Percentiles rank a stretch among this genome's conserved stretches.
Conservation (phyloP, 37 sponge, comb jelly and placozoan genomes). For the Dysidea cf. avara region DNA sequence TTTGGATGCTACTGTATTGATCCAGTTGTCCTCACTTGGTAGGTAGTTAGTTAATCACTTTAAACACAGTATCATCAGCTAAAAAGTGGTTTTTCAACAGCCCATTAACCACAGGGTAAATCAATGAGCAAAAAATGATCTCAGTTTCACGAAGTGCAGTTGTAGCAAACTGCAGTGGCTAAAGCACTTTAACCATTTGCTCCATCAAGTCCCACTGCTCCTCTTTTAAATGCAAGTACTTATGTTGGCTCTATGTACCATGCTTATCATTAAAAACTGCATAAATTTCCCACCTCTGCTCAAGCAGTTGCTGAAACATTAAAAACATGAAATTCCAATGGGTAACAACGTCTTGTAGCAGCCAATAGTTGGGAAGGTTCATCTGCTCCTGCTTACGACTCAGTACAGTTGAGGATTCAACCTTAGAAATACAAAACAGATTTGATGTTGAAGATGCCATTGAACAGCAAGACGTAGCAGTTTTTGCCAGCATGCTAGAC, state of each 20-base stretch:
- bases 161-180: not conserved
- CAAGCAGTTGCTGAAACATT: too few species aligned
- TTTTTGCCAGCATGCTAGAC: conserved; percentile 9
- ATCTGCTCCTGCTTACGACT: conserved; percentile 14
- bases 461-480: not conserved
- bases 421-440: conserved; percentile 1
- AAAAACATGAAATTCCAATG: not conserved
- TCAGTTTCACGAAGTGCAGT: too few species aligned
- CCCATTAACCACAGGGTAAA: too few species aligned
- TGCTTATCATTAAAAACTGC: too few species aligned
- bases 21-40: not conserved
- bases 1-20: not conserved
- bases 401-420: conserved; percentile 12
- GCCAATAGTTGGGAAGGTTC: not conserved
- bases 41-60: conserved; percentile 30
- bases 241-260: too few species aligned
- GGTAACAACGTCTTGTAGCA: not conserved
- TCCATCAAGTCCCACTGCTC: too few species aligned
- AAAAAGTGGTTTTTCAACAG: not conserved
- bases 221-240: too few species aligned
- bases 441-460: not conserved
- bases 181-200: not conserved
- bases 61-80: conserved; percentile 19
- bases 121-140: too few species aligned
- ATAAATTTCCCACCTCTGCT: too few species aligned